A percentile compares a stretch with the other conserved stretches of the same genome.
These are phyloP conservation scores for Xyliphius kryptos DNA, from an alignment of 2,113 vertebrate species.

Conservation along the genomic window DNA sequence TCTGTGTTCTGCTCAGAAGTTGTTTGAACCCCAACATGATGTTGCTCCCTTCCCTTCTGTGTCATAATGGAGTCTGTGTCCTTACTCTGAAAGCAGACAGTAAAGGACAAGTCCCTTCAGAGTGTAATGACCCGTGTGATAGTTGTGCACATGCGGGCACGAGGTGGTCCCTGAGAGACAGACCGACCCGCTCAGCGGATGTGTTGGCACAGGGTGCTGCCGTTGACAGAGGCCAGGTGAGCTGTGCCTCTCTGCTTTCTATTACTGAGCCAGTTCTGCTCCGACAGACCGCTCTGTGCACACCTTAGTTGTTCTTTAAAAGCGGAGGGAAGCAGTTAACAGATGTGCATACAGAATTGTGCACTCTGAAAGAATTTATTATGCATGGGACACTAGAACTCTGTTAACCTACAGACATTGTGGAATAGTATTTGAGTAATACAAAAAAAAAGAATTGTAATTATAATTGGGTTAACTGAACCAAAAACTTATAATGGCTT, in stretches of 20 bases:
- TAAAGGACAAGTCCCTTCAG: slow-evolving; percentile 63
- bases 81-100: slow-evolving; percentile 54
- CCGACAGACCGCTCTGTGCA: neutral
- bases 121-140: slow-evolving; percentile 63
- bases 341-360: neutral
- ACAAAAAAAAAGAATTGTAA: too few species aligned
- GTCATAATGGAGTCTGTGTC: slow-evolving; percentile 35
- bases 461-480: too few species aligned
- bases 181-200: neutral
- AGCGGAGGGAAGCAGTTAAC: neutral
- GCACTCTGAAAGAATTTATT: neutral
- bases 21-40: too few species aligned
- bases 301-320: slow-evolving; percentile 27
- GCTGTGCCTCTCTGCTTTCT: slow-evolving; percentile 35
- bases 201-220: slow-evolving; percentile 2
- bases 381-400: too few species aligned
- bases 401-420: too few species aligned
- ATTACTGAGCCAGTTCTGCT: slow-evolving; percentile 40
- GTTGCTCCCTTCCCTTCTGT: neutral
- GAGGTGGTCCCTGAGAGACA: slow-evolving; percentile 19
- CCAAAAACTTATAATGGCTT: too few species aligned
- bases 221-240: slow-evolving; percentile 49
- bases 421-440: too few species aligned
- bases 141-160: slow-evolving; percentile 21
- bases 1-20: too few species aligned